phyloP scores from a whole-genome alignment of 2,113 vertebrate genomes.

The Ophiodon elongatus region DNA sequence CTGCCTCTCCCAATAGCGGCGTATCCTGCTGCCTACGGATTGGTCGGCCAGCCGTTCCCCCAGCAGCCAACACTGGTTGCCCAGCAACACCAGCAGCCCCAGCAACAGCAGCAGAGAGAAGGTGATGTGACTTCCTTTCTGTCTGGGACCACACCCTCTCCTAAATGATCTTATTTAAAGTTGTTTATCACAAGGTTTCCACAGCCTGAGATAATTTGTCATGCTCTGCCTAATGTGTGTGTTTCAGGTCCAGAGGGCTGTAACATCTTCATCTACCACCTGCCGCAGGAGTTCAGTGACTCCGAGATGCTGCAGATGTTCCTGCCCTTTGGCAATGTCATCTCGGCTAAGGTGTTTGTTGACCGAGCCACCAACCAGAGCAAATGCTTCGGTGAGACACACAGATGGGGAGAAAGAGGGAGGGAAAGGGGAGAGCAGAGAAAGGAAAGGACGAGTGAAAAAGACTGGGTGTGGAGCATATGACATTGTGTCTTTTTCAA shows the following conservation, averaged over 20 bases:
- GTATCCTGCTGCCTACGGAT: conserved; percentile 92
- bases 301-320: conserved; percentile 99
- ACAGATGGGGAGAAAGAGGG: conserved; percentile 1
- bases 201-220: conserved; percentile 39
- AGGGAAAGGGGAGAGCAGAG: conserved; percentile 13
- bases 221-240: conserved; percentile 44
- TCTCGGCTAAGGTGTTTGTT: conserved; percentile 98
- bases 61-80: conserved; percentile 90
- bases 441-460: conserved; percentile 36
- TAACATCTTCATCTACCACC: conserved; percentile 99
- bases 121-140: conserved; percentile 83
- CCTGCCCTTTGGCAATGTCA: conserved; percentile 97
- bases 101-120: conserved; percentile 91
- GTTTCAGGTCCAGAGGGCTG: conserved; percentile 95
- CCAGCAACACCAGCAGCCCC: conserved; percentile 90
- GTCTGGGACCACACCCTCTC: conserved; percentile 61
- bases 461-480: conserved; percentile 17
- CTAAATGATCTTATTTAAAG: conserved; percentile 49
- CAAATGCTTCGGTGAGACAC: conserved; percentile 95
- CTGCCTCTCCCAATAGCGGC: conserved; percentile 84
- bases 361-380: conserved; percentile 98
- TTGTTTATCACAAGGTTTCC: conserved; percentile 56
- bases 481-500: conserved; percentile 28
- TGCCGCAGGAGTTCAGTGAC: conserved; percentile 98
- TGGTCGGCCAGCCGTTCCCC: conserved; percentile 91